Evolutionary conservation across 2,113 vertebrate genomes (phyloP).

Genomic region (Semicossyphus pulcher): DNA sequence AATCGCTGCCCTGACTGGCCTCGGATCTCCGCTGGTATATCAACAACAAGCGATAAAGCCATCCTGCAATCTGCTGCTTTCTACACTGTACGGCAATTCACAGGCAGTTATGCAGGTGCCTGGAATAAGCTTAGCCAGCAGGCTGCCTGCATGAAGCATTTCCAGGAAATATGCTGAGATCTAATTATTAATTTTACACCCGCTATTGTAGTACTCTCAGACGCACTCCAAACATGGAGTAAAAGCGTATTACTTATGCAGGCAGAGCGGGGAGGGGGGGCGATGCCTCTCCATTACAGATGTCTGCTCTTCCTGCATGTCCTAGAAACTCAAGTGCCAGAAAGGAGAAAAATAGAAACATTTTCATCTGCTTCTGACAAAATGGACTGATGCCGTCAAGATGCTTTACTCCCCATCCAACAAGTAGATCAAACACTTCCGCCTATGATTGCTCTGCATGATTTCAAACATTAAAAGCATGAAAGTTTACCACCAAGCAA

Average conservation of each 20-base stretch:
- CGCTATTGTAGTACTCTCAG: slow-evolving; percentile 29
- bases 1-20: slow-evolving; percentile 34
- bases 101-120: slow-evolving; percentile 25
- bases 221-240: slow-evolving; percentile 16
- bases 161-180: slow-evolving; percentile 39
- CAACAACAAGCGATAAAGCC: slow-evolving; percentile 53
- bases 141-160: slow-evolving; percentile 23
- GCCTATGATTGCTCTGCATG: neutral
- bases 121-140: slow-evolving; percentile 30
- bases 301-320: slow-evolving; percentile 10
- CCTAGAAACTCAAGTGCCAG: slow-evolving; percentile 22
- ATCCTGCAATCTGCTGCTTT: slow-evolving; percentile 42
- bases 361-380: neutral
- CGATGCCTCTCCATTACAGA: slow-evolving; percentile 16
- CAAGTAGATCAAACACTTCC: neutral
- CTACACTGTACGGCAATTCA: slow-evolving; percentile 33
- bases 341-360: neutral
- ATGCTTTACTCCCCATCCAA: neutral
- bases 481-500: slow-evolving; percentile 9
- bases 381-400: neutral
- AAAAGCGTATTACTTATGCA: slow-evolving; percentile 25
- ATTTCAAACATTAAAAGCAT: slow-evolving; percentile 18
- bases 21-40: slow-evolving; percentile 35
- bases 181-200: slow-evolving; percentile 40
- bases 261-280: neutral